Percentiles rank a stretch among this genome's conserved stretches.
phyloP scores from a whole-genome alignment of 2,888 invertebrate species.

The Pelosia muscerda region DNA sequence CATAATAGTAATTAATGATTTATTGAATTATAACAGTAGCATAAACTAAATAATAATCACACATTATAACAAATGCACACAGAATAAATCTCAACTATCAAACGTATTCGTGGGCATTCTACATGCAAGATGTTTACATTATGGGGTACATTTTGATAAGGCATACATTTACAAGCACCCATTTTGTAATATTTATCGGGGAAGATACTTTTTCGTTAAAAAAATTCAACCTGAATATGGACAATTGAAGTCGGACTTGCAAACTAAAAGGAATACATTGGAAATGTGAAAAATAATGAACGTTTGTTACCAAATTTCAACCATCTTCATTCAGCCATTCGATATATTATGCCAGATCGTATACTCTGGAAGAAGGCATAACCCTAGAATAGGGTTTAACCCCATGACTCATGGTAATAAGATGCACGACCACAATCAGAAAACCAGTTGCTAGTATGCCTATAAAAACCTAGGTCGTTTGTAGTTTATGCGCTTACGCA shows the following conservation, averaged over 20 bases:
- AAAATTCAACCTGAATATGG: no score
- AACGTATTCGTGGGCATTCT: slow-evolving; percentile 16
- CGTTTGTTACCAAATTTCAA: no score
- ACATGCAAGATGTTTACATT: slow-evolving; percentile 18
- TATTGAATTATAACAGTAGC: slow-evolving; percentile 73
- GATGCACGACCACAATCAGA: no score
- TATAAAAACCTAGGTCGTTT: not conserved
- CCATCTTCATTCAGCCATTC: no score
- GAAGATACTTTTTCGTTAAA: not conserved
- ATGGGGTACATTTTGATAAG: slow-evolving; percentile 23
- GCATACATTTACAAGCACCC: slow-evolving; percentile 25
- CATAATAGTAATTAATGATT: slow-evolving; percentile 65
- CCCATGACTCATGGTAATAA: no score
- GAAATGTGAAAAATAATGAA: no score
- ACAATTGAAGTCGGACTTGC: no score
- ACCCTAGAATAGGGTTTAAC: no score
- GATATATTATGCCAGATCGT: no score
- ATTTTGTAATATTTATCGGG: slow-evolving; percentile 1
- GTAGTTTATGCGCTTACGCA: not conserved
- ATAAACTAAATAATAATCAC: slow-evolving; percentile 63
- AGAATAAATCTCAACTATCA: slow-evolving; percentile 41
- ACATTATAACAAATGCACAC: slow-evolving; percentile 66
- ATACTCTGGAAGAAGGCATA: no score
- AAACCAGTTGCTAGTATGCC: not conserved
- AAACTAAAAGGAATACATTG: no score